phyloP scores from a whole-genome alignment of 1,140 invertebrate species.

The Tetramorium parvispinum region DNA sequence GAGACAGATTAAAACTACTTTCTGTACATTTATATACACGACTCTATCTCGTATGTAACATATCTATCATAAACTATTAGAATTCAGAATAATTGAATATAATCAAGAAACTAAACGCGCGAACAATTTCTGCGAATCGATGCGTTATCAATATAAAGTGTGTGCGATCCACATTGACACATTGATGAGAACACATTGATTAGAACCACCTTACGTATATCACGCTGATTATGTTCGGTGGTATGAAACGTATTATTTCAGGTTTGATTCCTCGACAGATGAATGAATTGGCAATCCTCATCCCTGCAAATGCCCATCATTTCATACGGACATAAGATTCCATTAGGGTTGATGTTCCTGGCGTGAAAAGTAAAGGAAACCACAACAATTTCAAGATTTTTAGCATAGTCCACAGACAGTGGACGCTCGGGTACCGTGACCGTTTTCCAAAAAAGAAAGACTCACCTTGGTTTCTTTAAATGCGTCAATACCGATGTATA shows the following conservation, averaged over 20 bases:
- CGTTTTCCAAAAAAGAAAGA: constrained; percentile 56
- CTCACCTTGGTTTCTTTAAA: constrained; percentile 80
- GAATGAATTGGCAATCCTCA: constrained; percentile 81
- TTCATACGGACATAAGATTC: constrained; percentile 84
- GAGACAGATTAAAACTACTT: constrained; percentile 2
- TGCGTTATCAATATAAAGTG: neutral
- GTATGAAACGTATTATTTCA: constrained; percentile 70
- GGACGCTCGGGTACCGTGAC: neutral
- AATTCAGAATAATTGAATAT: neutral
- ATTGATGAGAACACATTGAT: constrained; percentile 72
- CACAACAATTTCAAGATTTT: constrained; percentile 76
- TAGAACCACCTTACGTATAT: constrained; percentile 84
- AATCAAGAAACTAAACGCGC: neutral
- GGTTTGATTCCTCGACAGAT: constrained; percentile 77
- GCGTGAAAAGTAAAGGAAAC: constrained; percentile 75
- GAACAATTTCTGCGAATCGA: neutral
- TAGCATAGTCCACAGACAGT: constrained; percentile 14
- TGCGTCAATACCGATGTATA: constrained; percentile 82
- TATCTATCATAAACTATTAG: neutral
- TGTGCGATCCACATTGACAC: neutral
- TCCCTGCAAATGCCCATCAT: constrained; percentile 84
- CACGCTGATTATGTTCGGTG: constrained; percentile 72
- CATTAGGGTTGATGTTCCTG: constrained; percentile 80
- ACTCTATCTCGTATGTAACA: neutral
- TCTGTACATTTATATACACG: neutral